Evolutionary conservation across 2,888 invertebrate genomes (phyloP).

Genomic region (Rhabditophanes sp.): DNA sequence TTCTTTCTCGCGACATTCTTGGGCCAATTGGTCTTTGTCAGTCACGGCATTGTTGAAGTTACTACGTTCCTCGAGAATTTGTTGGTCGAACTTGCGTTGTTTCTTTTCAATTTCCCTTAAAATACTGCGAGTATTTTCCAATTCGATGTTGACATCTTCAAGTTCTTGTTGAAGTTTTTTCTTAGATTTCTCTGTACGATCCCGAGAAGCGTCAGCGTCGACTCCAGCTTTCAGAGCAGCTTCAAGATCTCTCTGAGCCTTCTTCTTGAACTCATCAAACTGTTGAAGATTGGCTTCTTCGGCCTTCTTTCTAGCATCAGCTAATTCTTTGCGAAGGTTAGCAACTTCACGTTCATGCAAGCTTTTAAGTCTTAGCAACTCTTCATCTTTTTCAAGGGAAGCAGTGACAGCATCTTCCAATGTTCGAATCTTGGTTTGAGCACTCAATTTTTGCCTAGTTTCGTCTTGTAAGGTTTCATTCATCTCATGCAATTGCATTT

Average conservation of each 20-base stretch:
- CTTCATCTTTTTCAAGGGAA: constrained; percentile 12
- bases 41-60: constrained; percentile 50
- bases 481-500: constrained; percentile 57
- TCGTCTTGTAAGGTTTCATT: constrained; percentile 60
- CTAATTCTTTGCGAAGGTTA: constrained; percentile 38
- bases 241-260: constrained; percentile 69
- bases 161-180: constrained; percentile 92
- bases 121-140: constrained; percentile 77
- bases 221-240: constrained; percentile 70
- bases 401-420: too few species aligned
- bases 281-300: constrained; percentile 72
- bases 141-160: constrained; percentile 82
- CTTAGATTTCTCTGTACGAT: constrained; percentile 54
- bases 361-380: constrained; percentile 8
- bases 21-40: constrained; percentile 55
- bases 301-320: constrained; percentile 66
- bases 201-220: constrained; percentile 34
- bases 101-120: constrained; percentile 78
- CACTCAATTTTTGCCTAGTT: constrained; percentile 74
- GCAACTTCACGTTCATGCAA: constrained; percentile 6
- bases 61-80: constrained; percentile 53
- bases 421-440: constrained; percentile 56
- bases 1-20: constrained; percentile 89
- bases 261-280: constrained; percentile 81
- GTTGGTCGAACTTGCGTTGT: constrained; percentile 91